Conservation (phyloP, 2,797 vertebrate species). For the Sebastes trivittatus region DNA sequence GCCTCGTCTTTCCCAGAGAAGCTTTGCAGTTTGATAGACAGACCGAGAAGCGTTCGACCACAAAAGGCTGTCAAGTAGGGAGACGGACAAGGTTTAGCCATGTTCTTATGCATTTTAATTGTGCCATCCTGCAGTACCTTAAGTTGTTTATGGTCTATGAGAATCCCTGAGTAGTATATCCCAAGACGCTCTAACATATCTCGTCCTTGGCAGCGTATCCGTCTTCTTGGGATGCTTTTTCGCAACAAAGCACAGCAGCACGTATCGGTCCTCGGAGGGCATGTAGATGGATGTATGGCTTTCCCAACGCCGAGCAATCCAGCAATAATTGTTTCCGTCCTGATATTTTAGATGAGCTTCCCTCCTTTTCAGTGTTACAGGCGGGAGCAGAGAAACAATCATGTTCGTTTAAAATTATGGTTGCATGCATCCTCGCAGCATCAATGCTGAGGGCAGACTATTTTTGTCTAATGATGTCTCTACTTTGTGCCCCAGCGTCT, state of each 20-base stretch:
- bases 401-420: conserved; percentile 10
- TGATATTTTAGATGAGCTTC: conserved; percentile 22
- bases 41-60: conserved; percentile 23
- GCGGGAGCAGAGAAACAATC: not conserved
- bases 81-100: not conserved
- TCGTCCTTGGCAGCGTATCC: not conserved
- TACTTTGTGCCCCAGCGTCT: not conserved
- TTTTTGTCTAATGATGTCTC: not conserved
- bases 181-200: not conserved
- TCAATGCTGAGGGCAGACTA: not conserved
- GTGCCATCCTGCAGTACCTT: not conserved
- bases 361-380: not conserved
- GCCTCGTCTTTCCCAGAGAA: conserved; percentile 16
- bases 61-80: conserved; percentile 47
- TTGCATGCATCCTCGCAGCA: not conserved
- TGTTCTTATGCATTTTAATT: conserved; percentile 35
- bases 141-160: conserved; percentile 18
- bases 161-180: not conserved
- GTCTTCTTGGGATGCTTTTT: conserved; percentile 1
- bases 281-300: not conserved
- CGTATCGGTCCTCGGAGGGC: conserved; percentile 20
- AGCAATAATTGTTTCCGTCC: conserved; percentile 9
- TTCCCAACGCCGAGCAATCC: not conserved
- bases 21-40: conserved; percentile 51
- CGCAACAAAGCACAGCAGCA: conserved; percentile 5